Evolutionary conservation across 2,888 invertebrate genomes (phyloP).

Genomic region (Melanostoma mellinum): DNA sequence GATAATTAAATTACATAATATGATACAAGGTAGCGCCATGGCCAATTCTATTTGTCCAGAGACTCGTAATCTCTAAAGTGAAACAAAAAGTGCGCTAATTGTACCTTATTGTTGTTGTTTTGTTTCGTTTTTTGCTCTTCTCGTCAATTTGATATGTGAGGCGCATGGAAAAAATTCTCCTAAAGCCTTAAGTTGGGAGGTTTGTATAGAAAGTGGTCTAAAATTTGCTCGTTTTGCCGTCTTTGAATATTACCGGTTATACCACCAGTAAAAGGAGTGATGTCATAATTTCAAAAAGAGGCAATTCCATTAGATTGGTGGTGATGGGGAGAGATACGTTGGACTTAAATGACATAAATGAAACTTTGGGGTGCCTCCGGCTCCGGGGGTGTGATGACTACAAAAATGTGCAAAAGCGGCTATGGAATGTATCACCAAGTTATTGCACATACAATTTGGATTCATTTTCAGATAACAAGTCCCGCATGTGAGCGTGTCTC

Average conservation of each 20-base stretch:
- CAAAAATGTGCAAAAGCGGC: background rate
- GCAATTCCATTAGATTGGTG: conserved; percentile 18
- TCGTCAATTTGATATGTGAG: conserved; percentile 2
- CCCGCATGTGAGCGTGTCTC: conserved; percentile 1
- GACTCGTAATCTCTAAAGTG: conserved; percentile 16
- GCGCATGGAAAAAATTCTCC: background rate
- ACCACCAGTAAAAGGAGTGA: conserved; percentile 30
- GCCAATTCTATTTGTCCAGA: conserved; percentile 47
- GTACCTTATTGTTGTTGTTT: conserved; percentile 26
- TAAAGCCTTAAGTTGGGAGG: conserved; percentile 4
- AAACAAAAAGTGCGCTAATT: conserved; percentile 34
- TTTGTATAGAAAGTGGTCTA: conserved; percentile 35
- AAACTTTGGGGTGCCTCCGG: conserved; percentile 4
- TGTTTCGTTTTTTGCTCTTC: background rate
- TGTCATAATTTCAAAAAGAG: conserved; percentile 37
- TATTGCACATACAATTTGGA: conserved; percentile 24
- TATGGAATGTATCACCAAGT: conserved; percentile 19
- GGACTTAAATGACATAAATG: conserved; percentile 3
- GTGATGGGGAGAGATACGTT: background rate
- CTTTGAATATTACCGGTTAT: conserved; percentile 25
- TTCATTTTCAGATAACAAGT: conserved; percentile 3
- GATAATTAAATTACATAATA: conserved; percentile 69
- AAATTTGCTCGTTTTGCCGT: conserved; percentile 7
- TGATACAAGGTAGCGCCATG: conserved; percentile 51
- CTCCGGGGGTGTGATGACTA: background rate